Percentiles rank a stretch among this genome's conserved stretches.
Conservation (phyloP, 2,113 vertebrate species). For the Scopus umbretta region DNA sequence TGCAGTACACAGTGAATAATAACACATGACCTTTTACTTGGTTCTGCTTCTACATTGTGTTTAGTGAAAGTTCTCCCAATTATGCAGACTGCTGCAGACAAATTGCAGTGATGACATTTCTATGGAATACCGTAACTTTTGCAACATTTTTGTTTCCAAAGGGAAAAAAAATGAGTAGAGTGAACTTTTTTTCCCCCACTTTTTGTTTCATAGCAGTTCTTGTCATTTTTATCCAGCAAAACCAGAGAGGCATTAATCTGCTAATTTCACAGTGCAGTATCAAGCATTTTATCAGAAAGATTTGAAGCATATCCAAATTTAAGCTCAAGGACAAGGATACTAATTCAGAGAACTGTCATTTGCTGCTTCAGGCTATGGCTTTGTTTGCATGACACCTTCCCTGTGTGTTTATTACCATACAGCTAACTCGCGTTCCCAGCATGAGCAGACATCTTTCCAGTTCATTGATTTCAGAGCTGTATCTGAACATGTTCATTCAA, state of each 20-base stretch:
- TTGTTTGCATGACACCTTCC: constrained; percentile 27
- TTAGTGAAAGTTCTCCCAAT: constrained; percentile 34
- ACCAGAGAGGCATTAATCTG: background rate
- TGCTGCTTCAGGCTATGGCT: constrained; percentile 6
- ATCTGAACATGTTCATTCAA: constrained; percentile 35
- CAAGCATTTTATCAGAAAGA: constrained; percentile 23
- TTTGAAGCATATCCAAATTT: constrained; percentile 31
- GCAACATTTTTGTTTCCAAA: constrained; percentile 15
- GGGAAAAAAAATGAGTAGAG: background rate
- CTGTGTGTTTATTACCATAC: background rate
- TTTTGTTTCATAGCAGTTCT: background rate
- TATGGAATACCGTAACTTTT: background rate
- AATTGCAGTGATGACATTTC: constrained; percentile 34
- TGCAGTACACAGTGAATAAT: constrained; percentile 23
- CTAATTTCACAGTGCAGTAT: background rate
- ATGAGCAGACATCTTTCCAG: constrained; percentile 20
- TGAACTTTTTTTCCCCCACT: background rate
- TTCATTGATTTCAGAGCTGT: constrained; percentile 26
- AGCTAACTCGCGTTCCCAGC: constrained; percentile 6
- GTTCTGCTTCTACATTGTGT: constrained; percentile 6
- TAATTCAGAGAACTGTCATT: constrained; percentile 29
- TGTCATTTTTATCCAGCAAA: background rate
- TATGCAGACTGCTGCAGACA: constrained; percentile 33
- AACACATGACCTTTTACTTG: constrained; percentile 35
- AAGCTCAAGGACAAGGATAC: constrained; percentile 35